These are phyloP conservation scores for Oedothorax gibbosus DNA, from an alignment of 1,140 invertebrate species.

Conservation along the genomic window DNA sequence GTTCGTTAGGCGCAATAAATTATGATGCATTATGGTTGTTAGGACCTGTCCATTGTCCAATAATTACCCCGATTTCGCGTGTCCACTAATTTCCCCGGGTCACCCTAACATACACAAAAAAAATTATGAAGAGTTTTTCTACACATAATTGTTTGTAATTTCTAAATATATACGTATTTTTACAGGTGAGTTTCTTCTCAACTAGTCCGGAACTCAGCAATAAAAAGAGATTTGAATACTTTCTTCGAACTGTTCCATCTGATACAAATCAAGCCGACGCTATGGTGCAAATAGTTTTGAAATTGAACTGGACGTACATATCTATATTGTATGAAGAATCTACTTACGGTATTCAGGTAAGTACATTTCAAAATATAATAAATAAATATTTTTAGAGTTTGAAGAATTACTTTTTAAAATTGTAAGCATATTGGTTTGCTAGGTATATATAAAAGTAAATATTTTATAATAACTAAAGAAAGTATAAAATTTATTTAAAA, in stretches of 20 bases:
- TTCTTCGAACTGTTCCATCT: slow-evolving; percentile 93
- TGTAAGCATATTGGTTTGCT: background rate
- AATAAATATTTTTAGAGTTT: background rate
- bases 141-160: too few species aligned
- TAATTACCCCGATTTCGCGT: too few species aligned
- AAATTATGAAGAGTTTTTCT: too few species aligned
- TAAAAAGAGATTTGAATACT: slow-evolving; percentile 95
- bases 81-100: too few species aligned
- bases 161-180: slow-evolving; percentile 54
- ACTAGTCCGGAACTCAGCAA: slow-evolving; percentile 94
- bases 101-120: too few species aligned
- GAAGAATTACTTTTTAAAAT: background rate
- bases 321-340: slow-evolving; percentile 97
- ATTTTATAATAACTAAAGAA: too few species aligned
- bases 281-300: slow-evolving; percentile 92
- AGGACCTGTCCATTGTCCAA: too few species aligned
- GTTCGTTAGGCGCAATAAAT: too few species aligned
- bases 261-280: slow-evolving; percentile 94
- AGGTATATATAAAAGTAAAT: too few species aligned
- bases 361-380: slow-evolving; percentile 5
- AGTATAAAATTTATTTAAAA: too few species aligned
- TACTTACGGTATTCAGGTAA: slow-evolving; percentile 94
- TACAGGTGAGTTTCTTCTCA: slow-evolving; percentile 94
- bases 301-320: slow-evolving; percentile 91
- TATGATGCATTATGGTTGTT: too few species aligned